Evolutionary conservation across 2,797 vertebrate genomes (phyloP), one percentile per base, ranked within the genome.

Genomic region (Channa striata): DNA sequence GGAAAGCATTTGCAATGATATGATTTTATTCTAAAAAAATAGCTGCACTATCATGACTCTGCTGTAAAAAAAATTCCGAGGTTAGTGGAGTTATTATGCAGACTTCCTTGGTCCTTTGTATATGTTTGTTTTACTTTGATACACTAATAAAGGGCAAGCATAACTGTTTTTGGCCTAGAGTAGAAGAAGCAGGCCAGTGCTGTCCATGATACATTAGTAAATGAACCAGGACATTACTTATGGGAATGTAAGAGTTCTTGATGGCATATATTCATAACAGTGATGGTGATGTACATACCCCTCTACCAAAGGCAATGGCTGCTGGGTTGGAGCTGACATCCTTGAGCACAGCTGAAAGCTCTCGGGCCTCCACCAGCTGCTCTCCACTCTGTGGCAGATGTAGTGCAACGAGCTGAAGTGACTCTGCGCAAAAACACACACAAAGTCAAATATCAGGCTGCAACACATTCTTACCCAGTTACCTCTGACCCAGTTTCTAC

Each of bases 381-480:
- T 92, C 92, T 16, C 89, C 70, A 12, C 90, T 92, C 87, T 92
- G 95, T 1, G 96, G 91, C 69, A 98, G 89, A 65, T 92, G 93
- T 36, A 96, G 71, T 0, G 95, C 95, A 49, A 96, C 92, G 81
- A 99, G 87, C 61, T 97, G 96, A 92, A 94, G 97, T 2, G 37
- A 10, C 74, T 94, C 97, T 99, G 84, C 23, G 71, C 12, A 68
- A 8, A 47, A 20, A 80, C 47, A 68, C 34, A 59, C 40, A 70
- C 17, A 16, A 9, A 5, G 23, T 49, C n/a, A 70, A 47, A 77
- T 48, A 56, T 47, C 33, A 64, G 65, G 40, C 39, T 40, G 13
- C 46, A 42, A n/a, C 54, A 71, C 59, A 70, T 42, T 58, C 42
- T 44, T 25, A 66, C 54, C 42, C 53, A 70, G 54, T 68, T 73